Percentiles rank a stretch among this genome's conserved stretches.
Evolutionary conservation across 1,140 invertebrate genomes (phyloP).

Genomic region (Akabosia matsudoensis): DNA sequence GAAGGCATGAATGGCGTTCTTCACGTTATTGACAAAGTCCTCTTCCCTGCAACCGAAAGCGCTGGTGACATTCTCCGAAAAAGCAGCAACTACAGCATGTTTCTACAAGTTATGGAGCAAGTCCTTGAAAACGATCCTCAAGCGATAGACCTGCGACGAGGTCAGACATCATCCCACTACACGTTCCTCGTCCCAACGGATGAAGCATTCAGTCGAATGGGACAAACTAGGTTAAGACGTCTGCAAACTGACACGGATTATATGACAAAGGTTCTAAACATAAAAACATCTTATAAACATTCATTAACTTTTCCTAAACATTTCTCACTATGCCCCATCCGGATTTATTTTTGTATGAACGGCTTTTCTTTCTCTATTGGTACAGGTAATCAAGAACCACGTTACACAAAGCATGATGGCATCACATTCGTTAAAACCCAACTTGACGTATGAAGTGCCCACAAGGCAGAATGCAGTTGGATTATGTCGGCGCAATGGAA

Average conservation of each 20-base stretch:
- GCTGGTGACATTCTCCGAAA: conserved; percentile 53
- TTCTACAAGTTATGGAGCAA: conserved; percentile 52
- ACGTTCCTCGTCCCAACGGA: conserved; percentile 58
- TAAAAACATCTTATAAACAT: too few species aligned
- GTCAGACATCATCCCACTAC: conserved; percentile 47
- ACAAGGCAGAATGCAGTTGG: conserved; percentile 48
- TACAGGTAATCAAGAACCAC: conserved; percentile 53
- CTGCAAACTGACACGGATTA: conserved; percentile 50
- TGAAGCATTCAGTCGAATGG: conserved; percentile 52
- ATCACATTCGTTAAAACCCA: conserved; percentile 51
- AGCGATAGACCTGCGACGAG: conserved; percentile 47
- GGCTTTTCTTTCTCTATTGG: too few species aligned
- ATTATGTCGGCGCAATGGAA: conserved; percentile 44
- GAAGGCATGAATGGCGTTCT: conserved; percentile 59
- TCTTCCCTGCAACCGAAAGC: conserved; percentile 54
- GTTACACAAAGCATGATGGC: conserved; percentile 52
- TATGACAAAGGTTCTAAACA: conserved; percentile 52
- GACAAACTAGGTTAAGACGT: conserved; percentile 45
- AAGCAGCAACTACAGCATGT: conserved; percentile 54
- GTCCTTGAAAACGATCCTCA: conserved; percentile 49
- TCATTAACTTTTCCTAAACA: too few species aligned
- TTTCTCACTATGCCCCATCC: neutral
- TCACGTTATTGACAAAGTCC: conserved; percentile 57
- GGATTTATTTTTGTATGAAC: too few species aligned
- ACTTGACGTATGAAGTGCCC: conserved; percentile 52